Percentiles rank a stretch among this genome's conserved stretches.
Conservation (phyloP, 2,888 invertebrate genomes). For the Cyaniris semiargus region DNA sequence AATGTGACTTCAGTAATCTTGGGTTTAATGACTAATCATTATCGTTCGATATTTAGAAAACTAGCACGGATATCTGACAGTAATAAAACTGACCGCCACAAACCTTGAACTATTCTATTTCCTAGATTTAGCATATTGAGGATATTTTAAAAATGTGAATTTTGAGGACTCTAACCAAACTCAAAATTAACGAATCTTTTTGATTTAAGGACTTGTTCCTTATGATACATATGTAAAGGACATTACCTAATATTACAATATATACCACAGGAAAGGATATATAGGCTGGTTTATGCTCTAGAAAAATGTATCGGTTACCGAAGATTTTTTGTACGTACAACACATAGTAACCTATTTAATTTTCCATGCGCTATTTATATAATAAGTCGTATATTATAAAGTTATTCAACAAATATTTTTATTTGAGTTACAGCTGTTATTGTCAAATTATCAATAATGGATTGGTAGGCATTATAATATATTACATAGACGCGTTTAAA, state of each 20-base stretch:
- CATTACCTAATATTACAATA: no score
- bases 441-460: slow-evolving; percentile 22
- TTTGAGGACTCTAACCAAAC: not conserved
- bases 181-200: not conserved
- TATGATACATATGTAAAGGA: no score
- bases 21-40: not conserved
- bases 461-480: slow-evolving; percentile 4
- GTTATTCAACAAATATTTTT: slow-evolving; percentile 26
- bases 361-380: not conserved
- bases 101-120: slow-evolving; percentile 75
- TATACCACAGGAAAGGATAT: no score
- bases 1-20: not conserved
- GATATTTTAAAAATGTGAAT: slow-evolving; percentile 30
- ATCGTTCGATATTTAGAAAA: slow-evolving; percentile 3
- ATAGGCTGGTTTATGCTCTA: no score
- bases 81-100: slow-evolving; percentile 24
- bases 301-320: no score
- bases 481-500: slow-evolving; percentile 25
- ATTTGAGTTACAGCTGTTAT: slow-evolving; percentile 1
- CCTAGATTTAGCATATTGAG: slow-evolving; percentile 57
- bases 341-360: not conserved
- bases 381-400: not conserved
- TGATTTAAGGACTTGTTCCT: no score
- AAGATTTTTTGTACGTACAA: not conserved
- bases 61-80: slow-evolving; percentile 22